Evolutionary conservation across 1,140 invertebrate genomes (phyloP).

Genomic region (Probaryconus sp.): DNA sequence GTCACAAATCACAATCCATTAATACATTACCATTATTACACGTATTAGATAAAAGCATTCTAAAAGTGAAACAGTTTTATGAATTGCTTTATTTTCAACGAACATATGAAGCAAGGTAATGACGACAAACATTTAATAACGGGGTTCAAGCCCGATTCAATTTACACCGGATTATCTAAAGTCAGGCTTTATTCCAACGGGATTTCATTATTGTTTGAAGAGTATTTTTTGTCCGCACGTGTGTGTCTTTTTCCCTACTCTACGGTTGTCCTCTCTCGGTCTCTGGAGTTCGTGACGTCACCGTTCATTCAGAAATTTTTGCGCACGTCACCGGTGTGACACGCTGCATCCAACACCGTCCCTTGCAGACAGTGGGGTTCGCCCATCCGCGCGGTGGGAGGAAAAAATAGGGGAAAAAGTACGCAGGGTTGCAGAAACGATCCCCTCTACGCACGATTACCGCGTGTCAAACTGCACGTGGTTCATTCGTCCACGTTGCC

Average conservation of each 20-base stretch:
- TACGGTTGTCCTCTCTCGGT: slow-evolving; percentile 40
- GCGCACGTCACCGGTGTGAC: slow-evolving; percentile 76
- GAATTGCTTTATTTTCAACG: no score
- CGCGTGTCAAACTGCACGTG: slow-evolving; percentile 78
- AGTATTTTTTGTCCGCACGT: slow-evolving; percentile 44
- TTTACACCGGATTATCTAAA: slow-evolving; percentile 20
- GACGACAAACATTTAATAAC: slow-evolving; percentile 5
- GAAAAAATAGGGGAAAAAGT: slow-evolving; percentile 78
- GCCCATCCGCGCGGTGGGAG: slow-evolving; percentile 69
- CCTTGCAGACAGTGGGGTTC: slow-evolving; percentile 58
- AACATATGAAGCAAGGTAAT: not conserved
- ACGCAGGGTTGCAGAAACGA: slow-evolving; percentile 68
- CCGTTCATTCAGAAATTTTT: slow-evolving; percentile 79
- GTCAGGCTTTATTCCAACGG: slow-evolving; percentile 17
- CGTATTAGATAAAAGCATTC: no score
- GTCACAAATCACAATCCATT: no score
- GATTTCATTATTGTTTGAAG: slow-evolving; percentile 41
- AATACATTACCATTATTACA: no score
- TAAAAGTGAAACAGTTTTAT: no score
- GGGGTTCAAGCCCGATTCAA: not conserved
- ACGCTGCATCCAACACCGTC: slow-evolving; percentile 70
- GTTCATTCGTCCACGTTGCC: slow-evolving; percentile 65
- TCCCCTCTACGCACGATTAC: slow-evolving; percentile 74
- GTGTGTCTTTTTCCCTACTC: slow-evolving; percentile 37
- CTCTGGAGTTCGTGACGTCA: slow-evolving; percentile 72